Base-by-base conservation (phyloP, 37 sponge, comb jelly and placozoan genomes). In the Spongilla lacustris region DNA sequence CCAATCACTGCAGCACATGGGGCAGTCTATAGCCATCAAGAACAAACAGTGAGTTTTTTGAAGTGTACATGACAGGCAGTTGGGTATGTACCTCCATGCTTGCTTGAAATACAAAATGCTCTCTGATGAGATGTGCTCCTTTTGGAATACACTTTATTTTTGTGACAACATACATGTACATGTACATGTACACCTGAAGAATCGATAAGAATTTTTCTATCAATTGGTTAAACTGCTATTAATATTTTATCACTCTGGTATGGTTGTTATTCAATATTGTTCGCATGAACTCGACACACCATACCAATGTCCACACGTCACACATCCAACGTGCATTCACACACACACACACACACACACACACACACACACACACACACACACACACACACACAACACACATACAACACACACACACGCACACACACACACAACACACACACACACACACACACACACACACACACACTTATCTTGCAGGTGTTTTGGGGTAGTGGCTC, bases 401-500 rank as follows among this genome's bases (percentile, higher is more conserved):
- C n/a, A n/a, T n/a, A n/a, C n/a, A n/a, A n/a, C n/a, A n/a, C n/a
- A n/a, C n/a, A n/a, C 3, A 76, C 77, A n/a, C 4, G 30, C 34
- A n/a, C n/a, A n/a, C 6, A 36, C 25, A 32, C 33, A 37, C 26
- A 22, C 27, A 37, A 29, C 78, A 27, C 8, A 9, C 58, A 78
- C 6, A 66, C 36, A 49, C 36, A 46, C 36, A 26, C 58, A 36
- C 4, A 37, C 10, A 6, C 69, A 67, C n/a, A 37, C 10, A 26
- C 41, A 41, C 41, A 41, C 41, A 41, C 3, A 41, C 3, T 41
- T 3, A 6, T 41, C 41, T n/a, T n/a, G 0, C 77, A 95, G 96
- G 49, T 92, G 92, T 82, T 95, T 95, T 90, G 96, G 96, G 26
- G 67, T 95, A 50, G 85, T 95, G 23, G 79, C 83, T 58, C 90